These are phyloP conservation scores for Acheta domesticus DNA, from an alignment of 2,888 invertebrate genomes.

Conservation along the genomic window DNA sequence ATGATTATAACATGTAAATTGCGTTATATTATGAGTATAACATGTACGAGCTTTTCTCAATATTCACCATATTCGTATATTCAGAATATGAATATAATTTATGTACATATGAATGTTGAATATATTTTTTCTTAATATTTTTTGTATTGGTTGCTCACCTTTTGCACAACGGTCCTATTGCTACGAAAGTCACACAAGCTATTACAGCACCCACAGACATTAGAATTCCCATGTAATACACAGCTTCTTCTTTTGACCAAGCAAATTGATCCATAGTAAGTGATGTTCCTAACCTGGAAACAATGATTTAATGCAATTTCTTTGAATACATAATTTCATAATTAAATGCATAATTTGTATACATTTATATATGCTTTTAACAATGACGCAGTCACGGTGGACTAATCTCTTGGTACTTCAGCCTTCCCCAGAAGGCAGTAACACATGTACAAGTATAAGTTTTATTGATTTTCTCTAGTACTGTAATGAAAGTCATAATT, in stretches of 20 bases:
- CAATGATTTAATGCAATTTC: slow-evolving; percentile 2
- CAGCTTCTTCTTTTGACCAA: slow-evolving; percentile 72
- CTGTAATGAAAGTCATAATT: no score
- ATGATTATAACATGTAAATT: no score
- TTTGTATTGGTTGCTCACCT: slow-evolving; percentile 43
- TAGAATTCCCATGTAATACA: slow-evolving; percentile 77
- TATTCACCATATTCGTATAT: no score
- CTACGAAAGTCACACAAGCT: slow-evolving; percentile 53
- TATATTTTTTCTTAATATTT: not conserved
- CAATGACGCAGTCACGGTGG: no score
- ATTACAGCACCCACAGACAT: slow-evolving; percentile 78
- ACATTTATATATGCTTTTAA: not conserved
- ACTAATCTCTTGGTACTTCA: no score
- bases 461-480: no score
- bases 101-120: no score
- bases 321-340: not conserved
- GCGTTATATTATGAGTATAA: no score
- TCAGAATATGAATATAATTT: no score
- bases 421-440: no score
- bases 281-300: slow-evolving; percentile 66
- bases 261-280: slow-evolving; percentile 87
- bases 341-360: not conserved
- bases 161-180: slow-evolving; percentile 66
- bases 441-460: no score
- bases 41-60: no score